Percentiles rank a stretch among this genome's conserved stretches.
Conservation (phyloP, 2,113 vertebrate genomes). For the Pampusana beccarii region DNA sequence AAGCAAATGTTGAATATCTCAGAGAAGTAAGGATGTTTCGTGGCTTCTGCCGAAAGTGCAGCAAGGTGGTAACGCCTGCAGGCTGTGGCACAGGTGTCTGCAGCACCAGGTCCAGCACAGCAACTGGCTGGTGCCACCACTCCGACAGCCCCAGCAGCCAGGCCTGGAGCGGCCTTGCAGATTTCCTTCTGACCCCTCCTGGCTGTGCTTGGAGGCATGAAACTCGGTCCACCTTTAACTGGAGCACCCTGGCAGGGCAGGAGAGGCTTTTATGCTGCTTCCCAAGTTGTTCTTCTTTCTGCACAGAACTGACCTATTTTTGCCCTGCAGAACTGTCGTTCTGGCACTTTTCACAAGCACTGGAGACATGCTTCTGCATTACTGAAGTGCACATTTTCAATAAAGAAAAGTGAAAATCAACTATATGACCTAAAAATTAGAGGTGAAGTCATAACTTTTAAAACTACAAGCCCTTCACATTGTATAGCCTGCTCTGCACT, state of each 20-base stretch:
- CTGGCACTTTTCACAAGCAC: background rate
- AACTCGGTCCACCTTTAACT: background rate
- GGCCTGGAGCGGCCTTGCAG: fast-evolving
- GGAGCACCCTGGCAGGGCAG: background rate
- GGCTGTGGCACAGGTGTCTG: fast-evolving
- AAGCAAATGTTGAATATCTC: background rate
- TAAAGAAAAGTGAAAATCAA: background rate
- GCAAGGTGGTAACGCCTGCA: background rate
- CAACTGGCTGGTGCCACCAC: background rate
- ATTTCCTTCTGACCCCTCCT: background rate
- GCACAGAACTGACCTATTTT: background rate
- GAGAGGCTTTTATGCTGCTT: background rate
- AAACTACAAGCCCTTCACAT: background rate
- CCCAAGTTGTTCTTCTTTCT: background rate
- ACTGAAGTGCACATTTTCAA: background rate
- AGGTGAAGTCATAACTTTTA: background rate
- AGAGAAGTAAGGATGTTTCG: background rate
- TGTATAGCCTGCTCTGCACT: background rate
- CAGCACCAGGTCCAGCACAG: fast-evolving
- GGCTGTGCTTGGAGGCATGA: background rate
- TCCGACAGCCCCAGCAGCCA: background rate
- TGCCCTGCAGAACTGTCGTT: background rate
- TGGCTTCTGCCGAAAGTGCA: background rate
- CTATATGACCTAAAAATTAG: background rate
- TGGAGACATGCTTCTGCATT: background rate